Base-by-base conservation (phyloP, 2,797 vertebrate genomes). In the Pampus argenteus region DNA sequence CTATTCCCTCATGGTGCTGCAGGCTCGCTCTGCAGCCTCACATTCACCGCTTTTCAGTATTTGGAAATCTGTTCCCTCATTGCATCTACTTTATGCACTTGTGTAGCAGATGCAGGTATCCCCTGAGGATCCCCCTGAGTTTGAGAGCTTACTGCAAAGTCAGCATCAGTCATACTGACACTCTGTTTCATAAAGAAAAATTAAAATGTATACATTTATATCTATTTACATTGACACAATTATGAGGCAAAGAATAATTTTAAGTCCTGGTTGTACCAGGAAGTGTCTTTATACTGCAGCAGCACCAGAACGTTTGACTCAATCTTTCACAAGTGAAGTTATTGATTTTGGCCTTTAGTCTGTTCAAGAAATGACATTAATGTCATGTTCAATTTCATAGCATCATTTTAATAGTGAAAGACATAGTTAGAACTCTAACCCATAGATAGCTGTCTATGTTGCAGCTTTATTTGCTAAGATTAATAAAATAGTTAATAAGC, bases 31-130 rank as follows among this genome's bases (percentile, higher is more conserved):
- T 62, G 36, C 40, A 64, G 63, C 65, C 50, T 76, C 31, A 47
- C 51, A 66, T 71, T 61, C 55, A 42, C 44, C 25, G 34, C 36
- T 25, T 69, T 18, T 25, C 36, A 45, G 18, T 52, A 58, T 74
- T 48, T 68, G 26, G 59, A 59, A 76, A 65, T 74, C 9, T 54
- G 18, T 73, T 64, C 14, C 48, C 23, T 47, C 34, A 20, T 14
- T 70, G 2, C 14, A 18, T 28, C 9, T n/a, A 3, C 15, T 50
- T 6, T 48, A 50, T 45, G 40, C 15, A 50, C 5, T 28, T 57
- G 38, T 56, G 20, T 18, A 40, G 34, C 55, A 48, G 54, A 26
- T 38, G 1, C 29, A 29, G 29, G 47, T 22, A 14, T 18, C 76
- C 31, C 61, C 26, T 45, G n/a, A 14, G 59, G 47, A 66, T 48